These are phyloP conservation scores for Melinaea marsaeus DNA, from an alignment of 2,888 invertebrate species.

Conservation along the genomic window DNA sequence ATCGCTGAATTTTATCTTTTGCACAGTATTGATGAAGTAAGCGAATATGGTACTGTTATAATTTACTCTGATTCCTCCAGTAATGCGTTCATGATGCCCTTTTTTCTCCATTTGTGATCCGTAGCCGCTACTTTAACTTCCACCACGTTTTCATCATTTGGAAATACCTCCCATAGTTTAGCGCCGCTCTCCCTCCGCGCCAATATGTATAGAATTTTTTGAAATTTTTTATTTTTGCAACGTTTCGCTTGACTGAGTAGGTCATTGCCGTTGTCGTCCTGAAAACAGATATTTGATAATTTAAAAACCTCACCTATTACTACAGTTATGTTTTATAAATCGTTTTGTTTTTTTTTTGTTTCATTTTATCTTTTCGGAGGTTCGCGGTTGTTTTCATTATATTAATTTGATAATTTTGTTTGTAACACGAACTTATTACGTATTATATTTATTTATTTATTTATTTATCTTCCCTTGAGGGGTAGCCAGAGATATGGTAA, in stretches of 20 bases:
- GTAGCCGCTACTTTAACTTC: slow-evolving; percentile 83
- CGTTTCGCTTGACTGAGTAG: slow-evolving; percentile 63
- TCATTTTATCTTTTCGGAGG: no score
- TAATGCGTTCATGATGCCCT: slow-evolving; percentile 81
- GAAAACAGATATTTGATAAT: slow-evolving; percentile 25
- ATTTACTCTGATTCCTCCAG: slow-evolving; percentile 80
- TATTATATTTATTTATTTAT: no score
- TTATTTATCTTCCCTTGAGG: no score
- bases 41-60: not conserved
- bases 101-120: slow-evolving; percentile 80
- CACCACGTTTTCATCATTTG: slow-evolving; percentile 72
- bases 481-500: no score
- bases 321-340: no score
- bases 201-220: slow-evolving; percentile 80
- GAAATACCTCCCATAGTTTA: slow-evolving; percentile 77
- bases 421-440: no score
- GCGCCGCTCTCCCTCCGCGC: slow-evolving; percentile 76
- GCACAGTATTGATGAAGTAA: no score
- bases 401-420: no score
- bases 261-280: slow-evolving; percentile 54
- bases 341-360: no score
- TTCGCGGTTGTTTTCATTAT: no score
- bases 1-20: no score
- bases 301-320: not conserved
- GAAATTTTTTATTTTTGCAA: slow-evolving; percentile 80